Evolutionary conservation across 35 echinoderm and acorn worm species (phyloP), one percentile per base, ranked within the genome.

Genomic region (Amphiura filiformis): DNA sequence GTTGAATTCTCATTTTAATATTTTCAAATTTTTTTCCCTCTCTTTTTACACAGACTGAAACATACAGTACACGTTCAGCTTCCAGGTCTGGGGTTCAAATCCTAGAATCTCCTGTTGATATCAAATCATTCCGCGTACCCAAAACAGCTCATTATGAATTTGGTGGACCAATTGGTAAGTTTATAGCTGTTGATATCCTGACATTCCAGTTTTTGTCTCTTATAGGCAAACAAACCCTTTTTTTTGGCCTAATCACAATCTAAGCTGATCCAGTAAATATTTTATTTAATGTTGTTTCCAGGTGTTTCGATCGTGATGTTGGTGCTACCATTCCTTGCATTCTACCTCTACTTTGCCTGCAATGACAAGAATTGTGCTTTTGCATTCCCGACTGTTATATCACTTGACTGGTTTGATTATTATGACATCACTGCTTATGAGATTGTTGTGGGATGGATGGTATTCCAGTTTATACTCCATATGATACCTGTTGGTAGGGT

Each of bases 141-240:
- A 86, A 90, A 84, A 94, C 92, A 0, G 81, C 83, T 31, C 80
- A 89, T 77, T 90, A 90, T 90, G 92, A 94, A 36, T 90, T 90
- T 94, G 92, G 92, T 65, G 92, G 92, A 14, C 92, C 92, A 0
- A 86, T 94, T 76, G 92, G 92, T 94, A 86, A 93, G 86, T 78
- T 31, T 35, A 20, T 11, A 20, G 20, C 44, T 52, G 7, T 52
- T 52, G 20, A 52, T 7, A 52, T 20, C 20, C n/a, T n/a, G n/a
- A n/a, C n/a, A n/a, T n/a, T n/a, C n/a, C n/a, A n/a, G n/a, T n/a
- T n/a, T n/a, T n/a, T n/a, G n/a, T n/a, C n/a, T n/a, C n/a, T n/a
- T n/a, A n/a, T n/a, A n/a, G n/a, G n/a, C n/a, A n/a, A n/a, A n/a
- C n/a, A n/a, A n/a, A n/a, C n/a, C n/a, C n/a, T n/a, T n/a, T n/a